These are phyloP conservation scores for Meghimatium bilineatum DNA, from an alignment of 2,888 invertebrate species.

Conservation along the genomic window DNA sequence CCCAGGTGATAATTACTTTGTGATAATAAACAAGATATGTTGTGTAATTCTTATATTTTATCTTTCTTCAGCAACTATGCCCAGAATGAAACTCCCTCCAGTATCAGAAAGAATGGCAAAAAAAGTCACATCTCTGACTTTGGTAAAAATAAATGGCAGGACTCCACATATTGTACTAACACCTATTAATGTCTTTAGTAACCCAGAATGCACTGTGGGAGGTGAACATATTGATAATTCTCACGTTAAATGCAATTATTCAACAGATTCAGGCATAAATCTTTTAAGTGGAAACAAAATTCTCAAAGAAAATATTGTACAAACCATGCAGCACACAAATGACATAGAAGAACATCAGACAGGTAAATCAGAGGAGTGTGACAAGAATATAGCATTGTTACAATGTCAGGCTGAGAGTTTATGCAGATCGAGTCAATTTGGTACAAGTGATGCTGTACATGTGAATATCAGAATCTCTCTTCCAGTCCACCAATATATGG, in stretches of 20 bases:
- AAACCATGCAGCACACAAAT: background rate
- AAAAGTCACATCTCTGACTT: slow-evolving; percentile 40
- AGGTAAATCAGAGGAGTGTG: background rate
- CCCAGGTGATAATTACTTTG: too few relatives aligned
- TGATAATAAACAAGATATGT: background rate
- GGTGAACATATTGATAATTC: background rate
- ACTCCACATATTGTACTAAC: slow-evolving; percentile 24
- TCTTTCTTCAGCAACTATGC: slow-evolving; percentile 4
- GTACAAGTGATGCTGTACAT: too few relatives aligned
- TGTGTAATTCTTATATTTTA: background rate
- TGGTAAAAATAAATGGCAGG: slow-evolving; percentile 37
- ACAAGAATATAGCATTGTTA: background rate
- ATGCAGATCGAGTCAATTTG: background rate
- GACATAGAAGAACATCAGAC: background rate
- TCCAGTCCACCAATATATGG: background rate
- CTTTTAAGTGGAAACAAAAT: background rate
- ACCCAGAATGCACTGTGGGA: background rate
- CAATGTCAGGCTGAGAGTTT: background rate
- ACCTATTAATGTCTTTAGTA: background rate
- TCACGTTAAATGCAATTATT: background rate
- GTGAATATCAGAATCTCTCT: background rate
- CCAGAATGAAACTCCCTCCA: slow-evolving; percentile 31
- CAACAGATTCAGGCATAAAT: background rate
- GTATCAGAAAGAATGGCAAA: slow-evolving; percentile 45
- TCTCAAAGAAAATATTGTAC: background rate